Evolutionary conservation across 2,888 invertebrate genomes (phyloP).

Genomic region (Amphipoea oculea): DNA sequence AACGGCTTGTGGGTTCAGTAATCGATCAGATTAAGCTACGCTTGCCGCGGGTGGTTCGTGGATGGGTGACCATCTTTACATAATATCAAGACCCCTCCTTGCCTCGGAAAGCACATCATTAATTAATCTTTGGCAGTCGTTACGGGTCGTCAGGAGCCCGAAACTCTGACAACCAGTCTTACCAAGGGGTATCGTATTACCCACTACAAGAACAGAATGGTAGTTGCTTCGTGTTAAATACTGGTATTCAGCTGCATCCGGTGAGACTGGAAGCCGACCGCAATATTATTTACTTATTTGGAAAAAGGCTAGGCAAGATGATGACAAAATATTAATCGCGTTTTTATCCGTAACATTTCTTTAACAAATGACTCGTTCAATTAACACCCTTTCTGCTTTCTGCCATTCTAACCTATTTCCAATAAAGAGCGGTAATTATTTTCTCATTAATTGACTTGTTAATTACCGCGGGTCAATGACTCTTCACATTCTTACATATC

Average conservation of each 20-base stretch:
- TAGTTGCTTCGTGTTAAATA: background rate
- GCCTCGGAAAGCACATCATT: background rate
- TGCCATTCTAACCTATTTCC: background rate
- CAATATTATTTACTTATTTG: background rate
- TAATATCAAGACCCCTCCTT: background rate
- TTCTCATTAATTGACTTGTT: slow-evolving; percentile 42
- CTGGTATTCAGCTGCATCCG: background rate
- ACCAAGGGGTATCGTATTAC: background rate
- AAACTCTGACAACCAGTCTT: background rate
- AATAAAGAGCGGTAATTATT: background rate
- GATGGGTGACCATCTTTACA: background rate
- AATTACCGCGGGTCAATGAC: slow-evolving; percentile 43
- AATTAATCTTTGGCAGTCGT: background rate
- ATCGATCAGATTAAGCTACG: background rate
- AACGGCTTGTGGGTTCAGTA: too few relatives aligned
- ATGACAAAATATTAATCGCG: background rate
- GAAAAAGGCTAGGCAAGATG: background rate
- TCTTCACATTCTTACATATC: background rate
- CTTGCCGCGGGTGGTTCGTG: background rate
- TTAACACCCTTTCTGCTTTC: slow-evolving; percentile 15
- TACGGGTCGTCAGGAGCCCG: background rate
- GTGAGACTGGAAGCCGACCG: background rate
- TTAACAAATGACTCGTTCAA: slow-evolving; percentile 13
- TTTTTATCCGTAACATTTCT: background rate
- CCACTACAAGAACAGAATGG: background rate